A percentile compares a stretch with the other conserved stretches of the same genome.
Evolutionary conservation across 2,888 invertebrate genomes (phyloP).

Genomic region (Pristionchus fissidentatus): DNA sequence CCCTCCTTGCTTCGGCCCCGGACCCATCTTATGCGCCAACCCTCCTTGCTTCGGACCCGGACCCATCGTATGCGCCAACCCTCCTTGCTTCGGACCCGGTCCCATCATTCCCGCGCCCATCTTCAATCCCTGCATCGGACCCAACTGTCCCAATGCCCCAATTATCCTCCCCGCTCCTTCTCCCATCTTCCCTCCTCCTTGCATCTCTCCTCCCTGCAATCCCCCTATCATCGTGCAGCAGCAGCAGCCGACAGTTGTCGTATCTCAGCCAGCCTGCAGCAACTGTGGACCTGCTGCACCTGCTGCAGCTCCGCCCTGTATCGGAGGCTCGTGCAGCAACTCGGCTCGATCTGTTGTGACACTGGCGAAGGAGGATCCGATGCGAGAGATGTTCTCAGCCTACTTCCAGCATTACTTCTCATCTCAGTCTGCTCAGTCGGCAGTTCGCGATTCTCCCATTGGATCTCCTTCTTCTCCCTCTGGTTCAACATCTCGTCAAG

Average conservation of each 20-base stretch:
- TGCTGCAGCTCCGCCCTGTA: background rate
- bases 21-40: background rate
- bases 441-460: too few species aligned
- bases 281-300: background rate
- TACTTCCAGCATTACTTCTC: constrained; percentile 15
- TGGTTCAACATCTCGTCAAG: background rate
- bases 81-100: too few species aligned
- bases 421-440: background rate
- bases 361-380: background rate
- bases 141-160: background rate
- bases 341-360: background rate
- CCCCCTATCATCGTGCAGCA: too few species aligned
- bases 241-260: too few species aligned
- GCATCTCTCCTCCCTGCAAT: background rate
- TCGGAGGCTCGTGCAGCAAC: background rate
- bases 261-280: background rate
- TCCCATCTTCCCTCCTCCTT: background rate
- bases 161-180: background rate
- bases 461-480: background rate
- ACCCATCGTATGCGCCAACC: background rate
- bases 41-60: background rate
- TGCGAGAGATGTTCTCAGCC: background rate
- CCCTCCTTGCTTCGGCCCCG: constrained; percentile 8
- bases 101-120: background rate
- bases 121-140: background rate